A percentile compares a stretch with the other conserved stretches of the same genome.
Conservation (phyloP, 2,888 invertebrate species). For the Meiosimyza platycephala region DNA sequence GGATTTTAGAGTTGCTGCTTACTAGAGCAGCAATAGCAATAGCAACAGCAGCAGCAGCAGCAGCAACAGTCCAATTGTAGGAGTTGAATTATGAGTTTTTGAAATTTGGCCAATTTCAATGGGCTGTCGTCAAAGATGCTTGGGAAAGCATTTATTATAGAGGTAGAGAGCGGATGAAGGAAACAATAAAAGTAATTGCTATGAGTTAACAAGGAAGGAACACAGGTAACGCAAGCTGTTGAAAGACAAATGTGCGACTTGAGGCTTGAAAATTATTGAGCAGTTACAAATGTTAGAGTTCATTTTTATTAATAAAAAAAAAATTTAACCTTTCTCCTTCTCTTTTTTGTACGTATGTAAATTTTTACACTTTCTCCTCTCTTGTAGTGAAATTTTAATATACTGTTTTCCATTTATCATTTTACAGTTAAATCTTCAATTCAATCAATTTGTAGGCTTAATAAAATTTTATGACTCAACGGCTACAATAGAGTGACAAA, state of each 20-base stretch:
- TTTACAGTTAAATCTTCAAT: background rate
- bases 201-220: constrained; percentile 14
- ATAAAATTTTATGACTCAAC: constrained; percentile 14
- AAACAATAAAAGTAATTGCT: constrained; percentile 26
- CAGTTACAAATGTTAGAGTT: too few relatives aligned
- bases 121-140: background rate
- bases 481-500: constrained; percentile 21
- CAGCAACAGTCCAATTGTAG: background rate
- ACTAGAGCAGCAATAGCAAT: background rate
- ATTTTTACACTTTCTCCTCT: too few relatives aligned
- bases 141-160: background rate
- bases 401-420: background rate
- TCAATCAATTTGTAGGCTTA: constrained; percentile 15
- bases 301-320: too few relatives aligned
- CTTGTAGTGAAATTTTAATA: too few relatives aligned
- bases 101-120: constrained; percentile 15
- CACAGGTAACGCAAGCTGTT: background rate
- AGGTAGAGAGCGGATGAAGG: background rate
- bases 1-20: background rate
- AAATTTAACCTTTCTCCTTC: too few relatives aligned
- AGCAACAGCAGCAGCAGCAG: background rate
- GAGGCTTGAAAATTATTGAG: background rate
- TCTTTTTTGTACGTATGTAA: too few relatives aligned
- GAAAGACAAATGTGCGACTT: constrained; percentile 1
- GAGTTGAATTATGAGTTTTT: constrained; percentile 27